Percentiles rank a stretch among this genome's conserved stretches.
Evolutionary conservation across 2,113 vertebrate species (phyloP).

Genomic region (Dasypus novemcinctus): DNA sequence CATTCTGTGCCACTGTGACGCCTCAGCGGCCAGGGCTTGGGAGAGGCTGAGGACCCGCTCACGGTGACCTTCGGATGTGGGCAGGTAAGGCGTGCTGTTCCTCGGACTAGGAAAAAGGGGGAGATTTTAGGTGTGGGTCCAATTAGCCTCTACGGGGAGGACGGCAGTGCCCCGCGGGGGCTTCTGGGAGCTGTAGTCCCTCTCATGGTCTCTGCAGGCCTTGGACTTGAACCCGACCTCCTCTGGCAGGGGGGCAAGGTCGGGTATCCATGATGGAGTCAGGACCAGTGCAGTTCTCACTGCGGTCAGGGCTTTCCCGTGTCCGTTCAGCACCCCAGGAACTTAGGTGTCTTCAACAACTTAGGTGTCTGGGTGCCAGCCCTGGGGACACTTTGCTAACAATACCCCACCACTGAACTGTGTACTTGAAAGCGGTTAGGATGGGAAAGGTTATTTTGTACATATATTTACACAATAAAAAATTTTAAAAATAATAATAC

Average conservation of each 20-base stretch:
- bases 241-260: no score
- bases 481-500: not conserved
- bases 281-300: not conserved
- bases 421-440: no score
- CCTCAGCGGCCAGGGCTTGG: conserved; percentile 79
- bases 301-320: not conserved
- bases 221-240: not conserved
- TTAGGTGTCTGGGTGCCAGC: not conserved
- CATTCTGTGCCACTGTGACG: conserved; percentile 70
- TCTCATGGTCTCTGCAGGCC: not conserved
- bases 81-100: conserved; percentile 27
- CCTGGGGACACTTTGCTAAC: not conserved
- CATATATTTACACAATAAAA: no score
- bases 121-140: not conserved
- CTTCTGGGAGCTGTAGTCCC: conserved; percentile 35
- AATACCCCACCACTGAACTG: not conserved
- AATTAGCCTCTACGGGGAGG: not conserved
- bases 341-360: not conserved
- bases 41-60: conserved; percentile 80
- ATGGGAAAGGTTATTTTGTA: no score
- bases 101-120: conserved; percentile 34
- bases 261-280: no score
- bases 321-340: not conserved
- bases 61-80: conserved; percentile 63
- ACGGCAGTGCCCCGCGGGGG: accelerated